Percentiles rank a stretch among this genome's conserved stretches.
Conservation (phyloP, 2,888 invertebrate genomes). For the Teleiodes luculella region DNA sequence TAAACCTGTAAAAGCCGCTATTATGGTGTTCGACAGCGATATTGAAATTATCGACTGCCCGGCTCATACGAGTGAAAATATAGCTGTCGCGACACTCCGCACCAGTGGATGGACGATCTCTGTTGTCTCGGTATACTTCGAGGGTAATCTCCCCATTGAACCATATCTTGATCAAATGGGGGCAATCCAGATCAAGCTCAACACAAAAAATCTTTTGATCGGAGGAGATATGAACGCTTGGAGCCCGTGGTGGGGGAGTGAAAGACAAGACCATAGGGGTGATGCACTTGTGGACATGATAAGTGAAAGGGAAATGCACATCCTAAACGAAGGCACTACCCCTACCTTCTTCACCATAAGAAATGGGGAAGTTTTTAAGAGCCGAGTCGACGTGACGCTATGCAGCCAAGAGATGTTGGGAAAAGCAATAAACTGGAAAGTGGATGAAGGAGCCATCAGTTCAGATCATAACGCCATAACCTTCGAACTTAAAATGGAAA, state of each 20-base stretch:
- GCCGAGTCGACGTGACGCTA: neutral
- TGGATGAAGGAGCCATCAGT: slow-evolving; percentile 16
- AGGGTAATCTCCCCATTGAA: too few species aligned
- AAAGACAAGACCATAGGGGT: slow-evolving; percentile 18
- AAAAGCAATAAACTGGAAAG: slow-evolving; percentile 15
- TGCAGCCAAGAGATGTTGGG: neutral
- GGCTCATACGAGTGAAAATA: neutral
- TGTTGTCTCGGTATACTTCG: slow-evolving; percentile 2
- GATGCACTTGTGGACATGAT: slow-evolving; percentile 7
- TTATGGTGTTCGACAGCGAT: slow-evolving; percentile 1
- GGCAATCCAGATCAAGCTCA: neutral
- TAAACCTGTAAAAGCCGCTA: slow-evolving; percentile 16
- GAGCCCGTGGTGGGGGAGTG: slow-evolving; percentile 24
- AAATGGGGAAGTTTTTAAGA: neutral
- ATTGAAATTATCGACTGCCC: neutral
- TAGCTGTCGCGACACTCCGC: neutral
- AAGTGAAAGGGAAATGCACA: slow-evolving; percentile 6
- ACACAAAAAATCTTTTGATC: neutral
- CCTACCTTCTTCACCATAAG: slow-evolving; percentile 20
- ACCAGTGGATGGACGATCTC: neutral
- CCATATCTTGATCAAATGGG: neutral
- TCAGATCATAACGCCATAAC: slow-evolving; percentile 20
- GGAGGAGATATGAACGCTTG: too few species aligned
- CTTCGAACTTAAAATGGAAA: too few species aligned
- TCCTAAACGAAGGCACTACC: slow-evolving; percentile 11